Conservation (phyloP, 1,140 invertebrate genomes). For the Drosophila miranda region DNA sequence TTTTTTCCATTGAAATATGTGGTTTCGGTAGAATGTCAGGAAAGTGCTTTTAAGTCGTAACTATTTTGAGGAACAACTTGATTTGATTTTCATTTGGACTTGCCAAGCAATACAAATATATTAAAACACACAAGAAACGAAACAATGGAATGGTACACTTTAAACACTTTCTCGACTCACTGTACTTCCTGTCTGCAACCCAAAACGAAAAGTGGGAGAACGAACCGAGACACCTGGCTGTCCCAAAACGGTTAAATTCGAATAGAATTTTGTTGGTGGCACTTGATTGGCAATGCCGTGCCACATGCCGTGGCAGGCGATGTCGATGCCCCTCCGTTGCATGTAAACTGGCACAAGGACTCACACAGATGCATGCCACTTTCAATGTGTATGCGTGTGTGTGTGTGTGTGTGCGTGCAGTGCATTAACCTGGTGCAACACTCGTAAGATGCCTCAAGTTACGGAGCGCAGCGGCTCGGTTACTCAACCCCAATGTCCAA, state of each 20-base stretch:
- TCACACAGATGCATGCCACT: conserved; percentile 42
- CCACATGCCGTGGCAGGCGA: not conserved
- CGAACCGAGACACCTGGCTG: conserved; percentile 6
- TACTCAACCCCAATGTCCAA: conserved; percentile 33
- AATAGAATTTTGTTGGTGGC: conserved; percentile 33
- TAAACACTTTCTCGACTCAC: not conserved
- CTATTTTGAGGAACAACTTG: no score
- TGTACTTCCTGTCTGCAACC: not conserved
- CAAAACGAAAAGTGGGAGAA: conserved; percentile 1
- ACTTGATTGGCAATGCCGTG: conserved; percentile 27
- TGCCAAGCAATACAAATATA: no score
- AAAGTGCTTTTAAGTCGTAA: no score
- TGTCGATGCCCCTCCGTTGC: conserved; percentile 20
- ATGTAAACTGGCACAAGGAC: conserved; percentile 69
- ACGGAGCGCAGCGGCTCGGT: conserved; percentile 29
- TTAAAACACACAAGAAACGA: no score
- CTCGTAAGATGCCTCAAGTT: conserved; percentile 53
- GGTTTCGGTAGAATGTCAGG: no score
- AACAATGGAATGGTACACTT: no score
- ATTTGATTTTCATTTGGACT: no score
- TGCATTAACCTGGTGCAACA: conserved; percentile 67
- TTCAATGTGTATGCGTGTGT: no score
- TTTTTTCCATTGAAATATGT: no score
- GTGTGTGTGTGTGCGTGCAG: conserved; percentile 18
- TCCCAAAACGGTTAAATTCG: conserved; percentile 3